These are phyloP conservation scores for Atrina japonica DNA, from an alignment of 2,888 invertebrate species.

Conservation along the genomic window DNA sequence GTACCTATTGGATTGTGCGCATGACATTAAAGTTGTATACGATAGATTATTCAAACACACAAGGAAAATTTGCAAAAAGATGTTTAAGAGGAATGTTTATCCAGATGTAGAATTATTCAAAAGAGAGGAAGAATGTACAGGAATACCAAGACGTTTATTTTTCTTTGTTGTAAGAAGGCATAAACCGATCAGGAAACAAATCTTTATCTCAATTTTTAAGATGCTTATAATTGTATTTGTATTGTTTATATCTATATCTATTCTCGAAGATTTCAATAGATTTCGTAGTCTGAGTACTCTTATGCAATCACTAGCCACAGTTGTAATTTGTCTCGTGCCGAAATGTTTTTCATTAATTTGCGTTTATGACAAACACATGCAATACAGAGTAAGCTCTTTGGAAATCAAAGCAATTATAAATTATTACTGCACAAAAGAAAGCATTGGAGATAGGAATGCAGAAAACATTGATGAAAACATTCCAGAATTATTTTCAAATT, in stretches of 20 bases:
- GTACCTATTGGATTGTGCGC: constrained; percentile 49
- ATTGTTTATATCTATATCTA: constrained; percentile 44
- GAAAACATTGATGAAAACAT: too few species aligned
- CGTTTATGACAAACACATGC: too few species aligned
- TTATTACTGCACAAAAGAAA: too few species aligned
- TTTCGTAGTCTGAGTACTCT: constrained; percentile 49
- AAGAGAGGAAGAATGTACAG: constrained; percentile 33
- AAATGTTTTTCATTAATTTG: too few species aligned
- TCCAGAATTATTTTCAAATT: too few species aligned
- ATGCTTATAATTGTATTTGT: constrained; percentile 40
- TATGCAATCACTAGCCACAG: constrained; percentile 53
- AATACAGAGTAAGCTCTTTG: too few species aligned
- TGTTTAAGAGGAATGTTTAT: constrained; percentile 15
- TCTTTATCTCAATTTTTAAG: constrained; percentile 48
- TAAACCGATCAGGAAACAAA: constrained; percentile 48
- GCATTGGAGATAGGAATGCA: too few species aligned
- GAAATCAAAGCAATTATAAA: too few species aligned
- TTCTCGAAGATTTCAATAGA: constrained; percentile 47
- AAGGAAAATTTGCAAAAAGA: constrained; percentile 17
- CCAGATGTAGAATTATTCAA: constrained; percentile 11
- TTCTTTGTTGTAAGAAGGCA: constrained; percentile 45
- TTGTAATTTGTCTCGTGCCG: constrained; percentile 54
- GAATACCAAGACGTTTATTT: constrained; percentile 39
- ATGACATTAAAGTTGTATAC: constrained; percentile 39
- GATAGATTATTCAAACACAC: constrained; percentile 35